These are phyloP conservation scores for Plutomurus gul DNA, from an alignment of 1,140 invertebrate genomes.

Conservation along the genomic window DNA sequence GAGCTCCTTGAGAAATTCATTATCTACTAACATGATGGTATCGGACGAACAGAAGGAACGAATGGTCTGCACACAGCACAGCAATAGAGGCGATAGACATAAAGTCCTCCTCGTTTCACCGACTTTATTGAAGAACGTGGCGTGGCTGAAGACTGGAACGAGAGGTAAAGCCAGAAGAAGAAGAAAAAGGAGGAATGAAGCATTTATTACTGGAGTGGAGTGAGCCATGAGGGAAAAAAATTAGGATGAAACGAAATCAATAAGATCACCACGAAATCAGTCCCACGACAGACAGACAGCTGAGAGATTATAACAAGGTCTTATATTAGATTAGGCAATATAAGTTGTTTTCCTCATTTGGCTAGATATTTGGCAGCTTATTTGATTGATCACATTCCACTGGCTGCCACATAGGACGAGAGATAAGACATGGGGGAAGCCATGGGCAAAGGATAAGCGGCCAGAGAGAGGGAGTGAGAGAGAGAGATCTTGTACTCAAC, in stretches of 20 bases:
- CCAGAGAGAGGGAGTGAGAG: not conserved
- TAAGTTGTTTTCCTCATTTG: conserved; percentile 27
- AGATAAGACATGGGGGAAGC: not conserved
- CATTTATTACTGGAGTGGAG: conserved; percentile 6
- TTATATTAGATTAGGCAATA: conserved; percentile 21
- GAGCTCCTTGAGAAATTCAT: conserved; percentile 4
- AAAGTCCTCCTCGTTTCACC: conserved; percentile 17
- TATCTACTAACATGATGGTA: not conserved
- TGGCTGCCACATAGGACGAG: conserved; percentile 8
- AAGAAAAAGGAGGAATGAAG: not conserved
- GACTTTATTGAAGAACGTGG: conserved; percentile 24
- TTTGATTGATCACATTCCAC: conserved; percentile 27
- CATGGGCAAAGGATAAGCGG: not conserved
- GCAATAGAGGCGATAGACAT: not conserved
- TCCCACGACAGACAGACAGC: not conserved
- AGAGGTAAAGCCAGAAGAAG: not conserved
- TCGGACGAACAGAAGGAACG: not conserved
- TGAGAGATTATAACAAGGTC: conserved; percentile 1
- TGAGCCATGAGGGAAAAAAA: conserved; percentile 7
- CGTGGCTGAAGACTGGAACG: not conserved
- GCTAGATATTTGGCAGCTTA: conserved; percentile 25
- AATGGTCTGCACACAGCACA: not conserved
- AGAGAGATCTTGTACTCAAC: too few relatives aligned
- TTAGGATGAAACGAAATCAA: conserved; percentile 17
- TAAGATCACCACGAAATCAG: conserved; percentile 21